phyloP scores from a whole-genome alignment of 2,888 invertebrate species.

The Paralinhomoeus sp. region DNA sequence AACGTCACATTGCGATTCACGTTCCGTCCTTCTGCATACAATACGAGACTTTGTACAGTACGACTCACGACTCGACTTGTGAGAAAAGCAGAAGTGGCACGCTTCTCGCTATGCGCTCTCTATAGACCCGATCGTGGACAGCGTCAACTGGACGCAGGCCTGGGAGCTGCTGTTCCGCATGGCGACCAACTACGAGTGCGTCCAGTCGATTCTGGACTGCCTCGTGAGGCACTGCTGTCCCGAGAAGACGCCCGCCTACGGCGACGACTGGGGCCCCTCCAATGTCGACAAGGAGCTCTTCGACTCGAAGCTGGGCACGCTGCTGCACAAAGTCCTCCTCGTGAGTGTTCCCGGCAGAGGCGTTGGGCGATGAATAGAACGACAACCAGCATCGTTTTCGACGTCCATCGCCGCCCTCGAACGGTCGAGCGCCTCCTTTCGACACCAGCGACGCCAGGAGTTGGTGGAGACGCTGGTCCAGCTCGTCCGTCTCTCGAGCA shows the following conservation, averaged over 20 bases:
- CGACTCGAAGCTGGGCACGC: constrained; percentile 29
- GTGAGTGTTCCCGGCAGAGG: constrained; percentile 13
- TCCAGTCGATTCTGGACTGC: constrained; percentile 34
- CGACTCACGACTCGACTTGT: no score
- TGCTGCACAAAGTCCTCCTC: constrained; percentile 32
- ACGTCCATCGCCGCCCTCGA: constrained; percentile 28
- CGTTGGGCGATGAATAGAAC: background rate
- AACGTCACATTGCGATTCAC: no score
- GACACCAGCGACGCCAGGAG: constrained; percentile 16
- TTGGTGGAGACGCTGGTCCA: constrained; percentile 33
- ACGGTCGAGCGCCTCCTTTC: constrained; percentile 14
- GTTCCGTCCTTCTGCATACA: no score
- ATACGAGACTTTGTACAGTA: no score
- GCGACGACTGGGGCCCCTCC: constrained; percentile 5
- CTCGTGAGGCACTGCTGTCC: constrained; percentile 19
- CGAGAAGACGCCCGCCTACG: constrained; percentile 4
- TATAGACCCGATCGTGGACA: background rate
- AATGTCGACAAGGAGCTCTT: constrained; percentile 23
- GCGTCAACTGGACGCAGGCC: constrained; percentile 28
- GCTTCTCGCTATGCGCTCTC: background rate
- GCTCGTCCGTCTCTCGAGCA: constrained; percentile 35
- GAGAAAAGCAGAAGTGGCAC: background rate
- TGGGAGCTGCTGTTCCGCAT: constrained; percentile 35
- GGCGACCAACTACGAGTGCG: constrained; percentile 37
- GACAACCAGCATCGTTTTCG: constrained; percentile 13